phyloP scores from a whole-genome alignment of 2,888 invertebrate species.

The Physocephala rufipes region DNA sequence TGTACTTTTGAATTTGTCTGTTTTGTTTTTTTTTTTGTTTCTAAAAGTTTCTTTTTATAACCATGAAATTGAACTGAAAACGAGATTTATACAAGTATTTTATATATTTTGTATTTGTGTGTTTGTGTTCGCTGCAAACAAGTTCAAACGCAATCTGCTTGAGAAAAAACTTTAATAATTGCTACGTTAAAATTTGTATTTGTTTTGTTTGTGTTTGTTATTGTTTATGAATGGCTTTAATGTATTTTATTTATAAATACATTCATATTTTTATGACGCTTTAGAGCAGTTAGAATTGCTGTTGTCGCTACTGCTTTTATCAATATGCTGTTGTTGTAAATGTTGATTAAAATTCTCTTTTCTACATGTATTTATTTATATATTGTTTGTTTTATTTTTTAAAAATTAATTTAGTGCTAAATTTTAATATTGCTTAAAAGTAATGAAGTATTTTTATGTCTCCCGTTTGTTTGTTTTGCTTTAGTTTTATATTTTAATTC shows the following conservation, averaged over 20 bases:
- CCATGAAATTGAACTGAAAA: neutral
- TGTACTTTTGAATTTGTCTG: slow-evolving; percentile 21
- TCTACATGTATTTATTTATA: slow-evolving; percentile 36
- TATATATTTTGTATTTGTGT: slow-evolving; percentile 44
- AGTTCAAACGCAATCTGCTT: too few species aligned
- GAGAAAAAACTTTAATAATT: slow-evolving; percentile 25
- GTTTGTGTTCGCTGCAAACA: too few species aligned
- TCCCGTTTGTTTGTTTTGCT: slow-evolving; percentile 64
- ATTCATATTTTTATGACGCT: slow-evolving; percentile 37
- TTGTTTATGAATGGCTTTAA: slow-evolving; percentile 43
- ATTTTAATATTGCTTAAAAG: slow-evolving; percentile 33
- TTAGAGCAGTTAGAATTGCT: slow-evolving; percentile 37
- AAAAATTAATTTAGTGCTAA: slow-evolving; percentile 13
- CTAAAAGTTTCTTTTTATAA: neutral
- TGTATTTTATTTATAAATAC: slow-evolving; percentile 50
- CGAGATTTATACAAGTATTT: slow-evolving; percentile 13
- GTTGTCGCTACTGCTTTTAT: slow-evolving; percentile 34
- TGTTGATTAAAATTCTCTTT: neutral
- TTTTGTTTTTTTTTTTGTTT: too few species aligned
- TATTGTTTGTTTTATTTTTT: slow-evolving; percentile 38
- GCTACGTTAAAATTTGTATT: slow-evolving; percentile 43
- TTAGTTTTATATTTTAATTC: slow-evolving; percentile 45
- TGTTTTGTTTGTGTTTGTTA: slow-evolving; percentile 43
- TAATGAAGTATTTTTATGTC: slow-evolving; percentile 50
- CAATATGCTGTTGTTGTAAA: slow-evolving; percentile 15